These are phyloP conservation scores for Mobula hypostoma DNA, from an alignment of 2,113 vertebrate genomes.

Conservation along the genomic window DNA sequence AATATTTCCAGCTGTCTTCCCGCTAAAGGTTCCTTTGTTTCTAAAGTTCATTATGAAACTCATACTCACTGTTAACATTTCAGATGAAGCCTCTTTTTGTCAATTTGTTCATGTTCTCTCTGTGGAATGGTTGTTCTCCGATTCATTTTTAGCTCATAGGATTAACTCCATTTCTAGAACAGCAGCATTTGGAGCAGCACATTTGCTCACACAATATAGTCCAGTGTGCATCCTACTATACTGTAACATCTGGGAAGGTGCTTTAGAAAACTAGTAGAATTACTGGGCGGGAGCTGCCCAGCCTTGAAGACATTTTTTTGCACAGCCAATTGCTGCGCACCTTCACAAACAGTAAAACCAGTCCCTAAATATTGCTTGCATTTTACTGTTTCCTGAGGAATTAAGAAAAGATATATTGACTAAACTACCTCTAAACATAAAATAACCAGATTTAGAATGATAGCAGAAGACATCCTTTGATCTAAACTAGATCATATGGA, in stretches of 20 bases:
- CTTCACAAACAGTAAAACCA: conserved; percentile 29
- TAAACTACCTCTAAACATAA: not conserved
- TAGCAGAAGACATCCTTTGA: not conserved
- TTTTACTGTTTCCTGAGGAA: not conserved
- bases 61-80: conserved; percentile 19
- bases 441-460: not conserved
- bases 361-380: conserved; percentile 3
- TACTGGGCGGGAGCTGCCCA: conserved; percentile 23
- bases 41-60: conserved; percentile 24
- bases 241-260: conserved; percentile 12
- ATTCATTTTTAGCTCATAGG: not conserved
- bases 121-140: not conserved
- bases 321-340: conserved; percentile 29
- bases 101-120: not conserved
- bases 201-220: conserved; percentile 27
- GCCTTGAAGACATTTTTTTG: conserved; percentile 33
- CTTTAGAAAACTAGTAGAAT: conserved; percentile 32
- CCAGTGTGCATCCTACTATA: conserved; percentile 29
- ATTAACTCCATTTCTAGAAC: conserved; percentile 21
- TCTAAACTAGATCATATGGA: not conserved
- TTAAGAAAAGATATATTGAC: not conserved
- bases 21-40: conserved; percentile 22
- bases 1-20: conserved; percentile 14
- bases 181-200: not conserved
- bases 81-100: not conserved